Evolutionary conservation across 1,140 invertebrate species (phyloP), one percentile per base, ranked within the genome.

Genomic region (Bombus breviceps): DNA sequence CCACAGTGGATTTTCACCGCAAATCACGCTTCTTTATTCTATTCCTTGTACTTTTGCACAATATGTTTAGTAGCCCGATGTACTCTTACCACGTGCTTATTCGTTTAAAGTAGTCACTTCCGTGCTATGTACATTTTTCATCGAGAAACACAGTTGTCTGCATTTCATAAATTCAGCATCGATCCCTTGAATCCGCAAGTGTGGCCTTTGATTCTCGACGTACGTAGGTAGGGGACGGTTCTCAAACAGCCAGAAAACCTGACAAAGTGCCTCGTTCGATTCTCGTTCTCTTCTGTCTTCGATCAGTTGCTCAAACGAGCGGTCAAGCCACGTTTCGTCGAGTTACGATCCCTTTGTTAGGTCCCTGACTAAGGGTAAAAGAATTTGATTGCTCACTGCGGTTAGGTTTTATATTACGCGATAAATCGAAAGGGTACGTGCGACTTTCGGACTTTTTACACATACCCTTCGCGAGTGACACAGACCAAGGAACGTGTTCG

Each of bases 351-450:
- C 71, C 28, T 43, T 77, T 81, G 75, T 86, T 75, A 66, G 72
- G 73, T 66, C 37, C 73, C 64, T 64, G n/a, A 81, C 74, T 75
- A 81, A 88, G 62, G 78, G 66, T 81, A 81, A 57, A 78, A 81
- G 83, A 77, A 86, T 81, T 88, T 82, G 79, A 81, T 73, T 57
- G 78, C 64, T 25, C 64, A 32, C 66, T 47, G 74, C 80, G 83
- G 75, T 80, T 74, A 68, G 76, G 81, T 87, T 82, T 64, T 82
- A 76, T 75, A 82, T 72, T 71, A 72, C 68, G 88, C 83, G 77
- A 91, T 85, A 87, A 86, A 91, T 87, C 89, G 80, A 80, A 88
- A 79, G 83, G 77, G 77, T 71, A 81, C 77, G 66, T 78, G 68
- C 53, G 47, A 77, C 28, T 73, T 69, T 82, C 22, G 18, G 6